These are phyloP conservation scores for Onchidella celtica DNA, from an alignment of 2,888 invertebrate species.

Conservation along the genomic window DNA sequence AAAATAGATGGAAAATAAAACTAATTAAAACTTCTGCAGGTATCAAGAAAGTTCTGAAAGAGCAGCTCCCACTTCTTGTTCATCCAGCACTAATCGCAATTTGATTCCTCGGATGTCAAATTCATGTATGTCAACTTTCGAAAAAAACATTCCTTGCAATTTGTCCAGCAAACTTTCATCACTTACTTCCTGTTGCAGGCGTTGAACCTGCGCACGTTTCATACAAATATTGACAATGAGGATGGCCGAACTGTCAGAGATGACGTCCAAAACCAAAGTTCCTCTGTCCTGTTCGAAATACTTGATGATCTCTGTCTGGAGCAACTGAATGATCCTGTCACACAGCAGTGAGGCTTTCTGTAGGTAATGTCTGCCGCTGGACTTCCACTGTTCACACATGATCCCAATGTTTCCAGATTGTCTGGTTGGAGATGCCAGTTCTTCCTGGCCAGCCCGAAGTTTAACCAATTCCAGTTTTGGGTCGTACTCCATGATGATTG, in stretches of 20 bases:
- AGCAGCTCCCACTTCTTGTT: constrained; percentile 66
- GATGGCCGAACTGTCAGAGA: constrained; percentile 65
- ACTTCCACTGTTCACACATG: constrained; percentile 60
- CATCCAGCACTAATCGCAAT: constrained; percentile 65
- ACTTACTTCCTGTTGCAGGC: constrained; percentile 66
- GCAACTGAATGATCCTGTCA: constrained; percentile 60
- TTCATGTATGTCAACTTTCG: constrained; percentile 54
- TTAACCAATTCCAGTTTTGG: constrained; percentile 53
- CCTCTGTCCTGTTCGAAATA: constrained; percentile 78
- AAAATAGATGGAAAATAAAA: background rate
- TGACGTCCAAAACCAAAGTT: constrained; percentile 72
- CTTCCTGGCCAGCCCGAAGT: constrained; percentile 52
- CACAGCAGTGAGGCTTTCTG: constrained; percentile 62
- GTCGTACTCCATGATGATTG: constrained; percentile 58
- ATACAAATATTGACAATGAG: constrained; percentile 74
- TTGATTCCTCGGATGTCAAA: constrained; percentile 69
- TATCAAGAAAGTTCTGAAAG: constrained; percentile 61
- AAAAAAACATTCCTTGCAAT: constrained; percentile 50
- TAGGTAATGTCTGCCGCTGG: constrained; percentile 56
- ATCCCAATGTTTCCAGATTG: constrained; percentile 48
- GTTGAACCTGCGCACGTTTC: constrained; percentile 67
- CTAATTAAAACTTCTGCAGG: background rate
- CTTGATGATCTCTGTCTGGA: constrained; percentile 69
- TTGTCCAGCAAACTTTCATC: constrained; percentile 63
- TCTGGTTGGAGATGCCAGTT: constrained; percentile 46